These are phyloP conservation scores for Anseranas semipalmata DNA, from an alignment of 2,113 vertebrate genomes.

Conservation along the genomic window DNA sequence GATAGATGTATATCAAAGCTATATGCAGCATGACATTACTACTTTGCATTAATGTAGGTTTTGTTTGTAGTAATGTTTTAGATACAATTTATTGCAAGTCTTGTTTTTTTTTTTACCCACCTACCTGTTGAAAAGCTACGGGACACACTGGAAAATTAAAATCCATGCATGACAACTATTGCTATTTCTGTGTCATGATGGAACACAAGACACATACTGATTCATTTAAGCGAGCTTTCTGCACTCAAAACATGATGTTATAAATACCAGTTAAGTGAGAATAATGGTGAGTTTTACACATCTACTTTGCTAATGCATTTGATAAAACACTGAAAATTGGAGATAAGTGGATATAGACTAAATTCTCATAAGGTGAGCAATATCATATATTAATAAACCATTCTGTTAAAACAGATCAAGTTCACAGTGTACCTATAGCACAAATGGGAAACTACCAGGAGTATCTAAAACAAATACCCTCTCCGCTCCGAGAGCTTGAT, in stretches of 20 bases:
- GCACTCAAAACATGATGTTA: not conserved
- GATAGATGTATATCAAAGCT: not conserved
- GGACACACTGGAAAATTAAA: not conserved
- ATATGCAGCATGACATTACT: not conserved
- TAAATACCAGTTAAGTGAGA: not conserved
- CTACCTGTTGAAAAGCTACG: not conserved
- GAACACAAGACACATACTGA: not conserved
- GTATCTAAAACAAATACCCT: constrained; percentile 91
- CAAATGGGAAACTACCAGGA: constrained; percentile 99
- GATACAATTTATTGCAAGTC: not conserved
- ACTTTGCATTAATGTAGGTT: not conserved
- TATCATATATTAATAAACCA: not conserved
- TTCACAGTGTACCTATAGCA: constrained; percentile 94
- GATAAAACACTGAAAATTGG: not conserved
- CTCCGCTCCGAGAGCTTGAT: constrained; percentile 93
- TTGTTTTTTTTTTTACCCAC: not conserved
- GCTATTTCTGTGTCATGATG: not conserved
- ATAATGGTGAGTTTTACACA: not conserved
- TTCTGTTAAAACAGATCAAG: constrained; percentile 82
- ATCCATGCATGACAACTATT: not conserved
- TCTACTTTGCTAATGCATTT: not conserved
- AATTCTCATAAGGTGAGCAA: not conserved
- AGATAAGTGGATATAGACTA: not conserved
- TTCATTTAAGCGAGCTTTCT: not conserved
- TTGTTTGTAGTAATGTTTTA: not conserved